Percentiles rank a stretch among this genome's conserved stretches.
These are phyloP conservation scores for Muscicapa striata DNA, from an alignment of 2,797 vertebrate species.

Conservation along the genomic window DNA sequence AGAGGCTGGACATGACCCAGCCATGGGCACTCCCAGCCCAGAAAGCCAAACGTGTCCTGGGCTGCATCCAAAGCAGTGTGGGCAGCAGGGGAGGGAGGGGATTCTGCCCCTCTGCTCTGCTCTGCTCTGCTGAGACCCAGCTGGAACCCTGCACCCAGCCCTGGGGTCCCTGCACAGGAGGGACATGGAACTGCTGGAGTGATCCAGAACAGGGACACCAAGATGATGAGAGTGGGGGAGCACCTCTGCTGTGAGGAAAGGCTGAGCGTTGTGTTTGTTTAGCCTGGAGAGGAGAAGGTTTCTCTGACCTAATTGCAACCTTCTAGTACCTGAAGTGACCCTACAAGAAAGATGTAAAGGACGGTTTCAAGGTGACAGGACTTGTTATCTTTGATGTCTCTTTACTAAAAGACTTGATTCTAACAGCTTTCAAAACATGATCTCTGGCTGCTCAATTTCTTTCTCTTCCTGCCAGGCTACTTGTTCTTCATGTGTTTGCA, in stretches of 20 bases:
- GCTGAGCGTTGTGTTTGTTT: not conserved
- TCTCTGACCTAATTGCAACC: rapidly evolving
- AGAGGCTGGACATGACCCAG: not conserved
- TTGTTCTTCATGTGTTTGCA: not conserved
- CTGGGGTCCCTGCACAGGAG: not conserved
- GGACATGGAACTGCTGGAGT: rapidly evolving
- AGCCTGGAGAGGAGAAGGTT: not conserved
- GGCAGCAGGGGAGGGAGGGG: not conserved
- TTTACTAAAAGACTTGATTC: not conserved
- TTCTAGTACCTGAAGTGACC: not conserved
- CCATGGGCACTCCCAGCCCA: not conserved
- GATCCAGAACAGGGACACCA: too few species aligned
- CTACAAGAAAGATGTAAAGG: not conserved
- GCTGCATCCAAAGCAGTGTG: not conserved
- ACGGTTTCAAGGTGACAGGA: not conserved
- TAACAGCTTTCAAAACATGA: not conserved
- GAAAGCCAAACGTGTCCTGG: not conserved
- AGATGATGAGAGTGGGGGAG: not conserved
- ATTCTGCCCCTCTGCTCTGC: not conserved
- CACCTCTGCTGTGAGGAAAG: not conserved
- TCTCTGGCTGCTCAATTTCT: not conserved
- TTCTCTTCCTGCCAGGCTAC: not conserved
- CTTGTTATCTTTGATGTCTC: not conserved
- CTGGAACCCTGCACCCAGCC: not conserved
- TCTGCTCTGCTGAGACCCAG: not conserved